phyloP scores from a whole-genome alignment of 2,113 vertebrate species.

The Scatophagus argus region DNA sequence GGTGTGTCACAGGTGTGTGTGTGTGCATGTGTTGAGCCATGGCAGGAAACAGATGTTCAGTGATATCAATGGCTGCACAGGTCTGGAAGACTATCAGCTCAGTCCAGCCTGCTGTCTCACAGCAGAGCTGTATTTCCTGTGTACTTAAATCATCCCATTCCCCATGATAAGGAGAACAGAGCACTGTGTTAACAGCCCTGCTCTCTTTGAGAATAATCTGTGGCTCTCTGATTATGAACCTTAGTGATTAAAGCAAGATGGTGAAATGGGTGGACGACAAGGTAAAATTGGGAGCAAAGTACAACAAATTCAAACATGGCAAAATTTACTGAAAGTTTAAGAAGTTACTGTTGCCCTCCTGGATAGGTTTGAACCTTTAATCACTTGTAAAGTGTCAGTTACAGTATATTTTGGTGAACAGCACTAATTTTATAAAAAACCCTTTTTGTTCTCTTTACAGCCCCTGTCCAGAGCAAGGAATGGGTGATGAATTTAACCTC shows the following conservation, averaged over 20 bases:
- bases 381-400: neutral
- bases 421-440: neutral
- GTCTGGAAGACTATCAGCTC: constrained; percentile 76
- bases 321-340: constrained; percentile 26
- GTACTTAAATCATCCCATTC: constrained; percentile 73
- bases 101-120: constrained; percentile 72
- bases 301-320: neutral
- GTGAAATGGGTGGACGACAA: neutral
- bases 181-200: constrained; percentile 12
- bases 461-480: constrained; percentile 97
- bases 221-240: constrained; percentile 56
- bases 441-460: constrained; percentile 80
- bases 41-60: constrained; percentile 84
- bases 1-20: constrained; percentile 69
- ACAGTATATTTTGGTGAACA: neutral
- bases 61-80: constrained; percentile 68
- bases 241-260: constrained; percentile 41
- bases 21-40: constrained; percentile 37
- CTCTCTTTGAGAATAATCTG: constrained; percentile 41
- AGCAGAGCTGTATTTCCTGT: constrained; percentile 76
- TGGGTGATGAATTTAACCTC: constrained; percentile 98
- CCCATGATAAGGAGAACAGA: constrained; percentile 74
- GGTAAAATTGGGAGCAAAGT: neutral
- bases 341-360: constrained; percentile 13
- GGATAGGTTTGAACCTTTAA: constrained; percentile 23